A percentile compares a stretch with the other conserved stretches of the same genome.
Evolutionary conservation across 2,888 invertebrate species (phyloP).

Genomic region (Melitaea athalia): DNA sequence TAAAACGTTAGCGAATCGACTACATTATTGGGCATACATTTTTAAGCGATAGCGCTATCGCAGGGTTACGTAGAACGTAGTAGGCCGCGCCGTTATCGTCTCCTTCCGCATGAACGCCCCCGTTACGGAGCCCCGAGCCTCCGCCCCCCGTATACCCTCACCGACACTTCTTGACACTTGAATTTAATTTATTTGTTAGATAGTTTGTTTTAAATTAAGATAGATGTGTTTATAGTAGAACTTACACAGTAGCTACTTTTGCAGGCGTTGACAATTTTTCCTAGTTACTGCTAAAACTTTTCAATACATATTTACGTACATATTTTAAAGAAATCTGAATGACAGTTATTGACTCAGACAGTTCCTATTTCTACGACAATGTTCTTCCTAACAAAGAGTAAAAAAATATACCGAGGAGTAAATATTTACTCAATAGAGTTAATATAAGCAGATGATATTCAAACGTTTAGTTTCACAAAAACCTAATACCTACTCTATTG

Average conservation of each 20-base stretch:
- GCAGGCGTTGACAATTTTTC: neutral
- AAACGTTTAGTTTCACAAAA: too few species aligned
- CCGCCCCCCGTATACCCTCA: conserved; percentile 41
- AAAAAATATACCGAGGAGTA: too few species aligned
- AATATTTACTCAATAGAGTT: too few species aligned
- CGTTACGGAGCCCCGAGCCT: conserved; percentile 60
- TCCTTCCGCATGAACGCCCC: conserved; percentile 80
- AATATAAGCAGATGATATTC: too few species aligned
- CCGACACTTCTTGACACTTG: conserved; percentile 75
- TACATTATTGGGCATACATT: conserved; percentile 77
- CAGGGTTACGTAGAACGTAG: conserved; percentile 79
- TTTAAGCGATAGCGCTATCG: conserved; percentile 75
- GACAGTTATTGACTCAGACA: too few species aligned
- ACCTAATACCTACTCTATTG: too few species aligned
- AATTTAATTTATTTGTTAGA: conserved; percentile 68
- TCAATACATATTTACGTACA: too few species aligned
- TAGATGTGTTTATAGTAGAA: conserved; percentile 6
- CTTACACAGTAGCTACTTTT: neutral
- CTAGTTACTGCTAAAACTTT: neutral
- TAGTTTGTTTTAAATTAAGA: conserved; percentile 34
- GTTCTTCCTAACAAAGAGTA: too few species aligned
- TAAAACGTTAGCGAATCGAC: conserved; percentile 13
- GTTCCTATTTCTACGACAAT: too few species aligned
- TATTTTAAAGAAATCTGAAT: too few species aligned
- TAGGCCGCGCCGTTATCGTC: conserved; percentile 80